Evolutionary conservation across 2,888 invertebrate genomes (phyloP).

Genomic region (Osedax frankpressi): DNA sequence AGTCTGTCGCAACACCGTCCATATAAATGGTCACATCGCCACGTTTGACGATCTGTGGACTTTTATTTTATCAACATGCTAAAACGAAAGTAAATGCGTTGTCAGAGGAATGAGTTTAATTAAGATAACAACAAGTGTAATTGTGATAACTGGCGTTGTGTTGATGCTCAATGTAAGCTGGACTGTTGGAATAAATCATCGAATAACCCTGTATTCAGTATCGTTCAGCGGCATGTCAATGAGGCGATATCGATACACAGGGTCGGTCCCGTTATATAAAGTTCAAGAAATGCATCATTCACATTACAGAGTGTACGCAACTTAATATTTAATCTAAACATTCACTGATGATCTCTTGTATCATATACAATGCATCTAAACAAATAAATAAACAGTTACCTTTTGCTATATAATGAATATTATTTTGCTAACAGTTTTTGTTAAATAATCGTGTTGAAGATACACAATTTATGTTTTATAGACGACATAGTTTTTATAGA

Average conservation of each 20-base stretch:
- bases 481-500: too few species aligned
- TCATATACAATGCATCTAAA: too few species aligned
- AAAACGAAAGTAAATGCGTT: not conserved
- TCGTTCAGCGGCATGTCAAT: not conserved
- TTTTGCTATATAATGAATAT: too few species aligned
- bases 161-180: slow-evolving; percentile 1
- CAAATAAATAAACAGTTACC: too few species aligned
- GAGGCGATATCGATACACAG: not conserved
- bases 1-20: not conserved
- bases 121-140: too few species aligned
- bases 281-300: not conserved
- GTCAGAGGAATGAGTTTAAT: slow-evolving; percentile 3
- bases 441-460: too few species aligned
- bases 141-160: slow-evolving; percentile 1
- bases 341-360: not conserved
- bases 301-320: not conserved
- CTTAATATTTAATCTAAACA: not conserved
- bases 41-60: not conserved
- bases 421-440: too few species aligned
- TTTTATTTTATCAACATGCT: not conserved
- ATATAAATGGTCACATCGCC: not conserved
- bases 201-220: too few species aligned
- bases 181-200: not conserved
- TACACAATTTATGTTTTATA: too few species aligned
- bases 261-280: not conserved